Conservation (phyloP, 2,113 vertebrate genomes). For the Prunella fulvescens region DNA sequence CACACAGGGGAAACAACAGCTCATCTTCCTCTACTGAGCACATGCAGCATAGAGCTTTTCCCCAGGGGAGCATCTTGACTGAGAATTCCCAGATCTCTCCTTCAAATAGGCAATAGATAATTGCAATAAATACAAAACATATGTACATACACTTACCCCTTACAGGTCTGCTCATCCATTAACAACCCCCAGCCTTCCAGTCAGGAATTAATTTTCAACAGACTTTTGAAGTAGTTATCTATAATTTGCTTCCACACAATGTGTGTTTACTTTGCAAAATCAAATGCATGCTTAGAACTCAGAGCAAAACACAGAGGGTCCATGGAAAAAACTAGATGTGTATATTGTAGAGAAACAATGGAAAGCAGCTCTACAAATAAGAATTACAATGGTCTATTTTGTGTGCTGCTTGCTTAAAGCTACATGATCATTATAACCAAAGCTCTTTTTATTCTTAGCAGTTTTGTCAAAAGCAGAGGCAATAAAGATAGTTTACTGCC, state of each 20-base stretch:
- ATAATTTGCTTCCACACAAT: not conserved
- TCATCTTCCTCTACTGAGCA: not conserved
- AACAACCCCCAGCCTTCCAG: not conserved
- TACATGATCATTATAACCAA: not conserved
- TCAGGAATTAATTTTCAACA: not conserved
- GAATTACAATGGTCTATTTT: not conserved
- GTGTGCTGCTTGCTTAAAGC: not conserved
- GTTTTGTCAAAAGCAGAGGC: not conserved
- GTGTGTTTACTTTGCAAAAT: not conserved
- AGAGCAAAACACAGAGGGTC: not conserved
- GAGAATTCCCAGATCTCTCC: not conserved
- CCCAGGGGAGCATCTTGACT: not conserved
- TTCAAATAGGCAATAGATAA: not conserved
- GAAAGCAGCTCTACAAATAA: not conserved
- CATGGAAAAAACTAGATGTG: not conserved
- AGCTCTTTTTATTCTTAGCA: not conserved
- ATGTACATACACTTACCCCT: not conserved
- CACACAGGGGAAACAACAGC: not conserved
- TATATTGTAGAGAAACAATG: not conserved
- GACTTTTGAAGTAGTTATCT: slow-evolving; percentile 20
- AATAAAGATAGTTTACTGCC: not conserved
- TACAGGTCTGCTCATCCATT: not conserved
- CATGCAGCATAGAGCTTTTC: not conserved
- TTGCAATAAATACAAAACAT: not conserved
- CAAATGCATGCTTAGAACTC: not conserved